Base-by-base conservation (phyloP, 2,888 invertebrate species). In the Epicampocera succincta region DNA sequence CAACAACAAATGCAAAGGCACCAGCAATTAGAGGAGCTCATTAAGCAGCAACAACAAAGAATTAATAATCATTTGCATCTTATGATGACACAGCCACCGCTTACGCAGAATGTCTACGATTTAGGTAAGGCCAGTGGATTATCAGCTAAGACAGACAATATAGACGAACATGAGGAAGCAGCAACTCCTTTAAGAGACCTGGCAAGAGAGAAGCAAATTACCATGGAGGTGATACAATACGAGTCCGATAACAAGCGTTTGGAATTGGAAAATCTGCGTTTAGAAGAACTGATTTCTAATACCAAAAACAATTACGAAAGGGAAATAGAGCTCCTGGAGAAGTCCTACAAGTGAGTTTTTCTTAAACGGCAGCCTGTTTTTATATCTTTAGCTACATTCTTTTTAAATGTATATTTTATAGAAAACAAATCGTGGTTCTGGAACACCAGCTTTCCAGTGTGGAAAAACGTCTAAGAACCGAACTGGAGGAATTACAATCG, bases 261-360 rank as follows among this genome's bases (percentile, higher is more conserved):
- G 17, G 85, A 89, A 61, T 84, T 91, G 42, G 91, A 91, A 58
- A 91, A 91, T 75, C 78, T 89, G n/a, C 87, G 91, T 1, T 83
- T 91, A 44, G 91, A 91, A 72, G 91, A 91, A 78, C 82, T 91
- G 48, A 84, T 91, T 60, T 87, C 90, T 54, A 91, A 89, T 69
- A 88, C 91, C 69, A 90, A 89, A 72, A 87, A 87, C 4, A 90
- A 91, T 84, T 90, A 91, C 78, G 91, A 91, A 60, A 89, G 88
- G 50, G 91, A 91, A 83, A 88, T 91, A n/a, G 88, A 89, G 54
- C 85, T 91, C 82, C 87, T 91, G n/a, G 90, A 91, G 48, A 86
- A 80, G 12, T 90, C 91, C 1, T 90, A 90, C 74, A 90, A 89
- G 91, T 91, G 79, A 87, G 84, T 80, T 42, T 25, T 40, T 6